These are phyloP conservation scores for Stictocephala bisonia DNA, from an alignment of 2,888 invertebrate species.

Conservation along the genomic window DNA sequence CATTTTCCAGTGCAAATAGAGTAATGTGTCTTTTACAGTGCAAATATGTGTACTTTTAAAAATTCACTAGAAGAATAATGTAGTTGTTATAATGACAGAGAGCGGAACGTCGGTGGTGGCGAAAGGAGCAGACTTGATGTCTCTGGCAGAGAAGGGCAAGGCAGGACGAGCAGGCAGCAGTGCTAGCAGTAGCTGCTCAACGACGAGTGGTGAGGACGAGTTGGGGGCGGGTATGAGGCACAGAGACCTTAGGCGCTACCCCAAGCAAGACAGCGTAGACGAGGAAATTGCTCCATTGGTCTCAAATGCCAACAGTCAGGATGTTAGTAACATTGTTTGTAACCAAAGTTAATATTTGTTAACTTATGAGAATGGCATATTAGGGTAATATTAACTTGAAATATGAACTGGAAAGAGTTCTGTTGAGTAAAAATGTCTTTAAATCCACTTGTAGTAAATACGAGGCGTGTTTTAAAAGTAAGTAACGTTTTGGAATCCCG, in stretches of 20 bases:
- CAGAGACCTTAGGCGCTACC: conserved; percentile 23
- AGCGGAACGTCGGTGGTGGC: too few species aligned
- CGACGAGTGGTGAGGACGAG: conserved; percentile 68
- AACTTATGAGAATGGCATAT: not conserved
- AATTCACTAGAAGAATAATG: too few species aligned
- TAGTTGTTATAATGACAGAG: too few species aligned
- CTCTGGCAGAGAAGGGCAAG: conserved; percentile 68
- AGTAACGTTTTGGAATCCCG: too few species aligned
- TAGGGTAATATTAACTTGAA: too few species aligned
- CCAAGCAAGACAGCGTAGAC: conserved; percentile 40
- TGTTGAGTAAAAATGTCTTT: too few species aligned
- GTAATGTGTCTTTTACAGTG: too few species aligned
- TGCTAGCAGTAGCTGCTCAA: conserved; percentile 68
- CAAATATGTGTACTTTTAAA: too few species aligned
- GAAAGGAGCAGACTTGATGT: conserved; percentile 64
- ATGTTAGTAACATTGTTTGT: conserved; percentile 69
- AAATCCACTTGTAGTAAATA: too few species aligned
- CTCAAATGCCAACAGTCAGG: conserved; percentile 68
- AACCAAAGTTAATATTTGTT: not conserved
- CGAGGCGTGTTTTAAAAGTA: too few species aligned
- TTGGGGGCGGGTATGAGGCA: conserved; percentile 63
- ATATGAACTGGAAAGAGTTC: too few species aligned
- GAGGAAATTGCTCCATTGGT: conserved; percentile 45
- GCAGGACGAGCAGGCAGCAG: conserved; percentile 66
- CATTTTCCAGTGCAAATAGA: too few species aligned